Evolutionary conservation across 2,113 vertebrate species (phyloP).

Genomic region (Alethe castanea): DNA sequence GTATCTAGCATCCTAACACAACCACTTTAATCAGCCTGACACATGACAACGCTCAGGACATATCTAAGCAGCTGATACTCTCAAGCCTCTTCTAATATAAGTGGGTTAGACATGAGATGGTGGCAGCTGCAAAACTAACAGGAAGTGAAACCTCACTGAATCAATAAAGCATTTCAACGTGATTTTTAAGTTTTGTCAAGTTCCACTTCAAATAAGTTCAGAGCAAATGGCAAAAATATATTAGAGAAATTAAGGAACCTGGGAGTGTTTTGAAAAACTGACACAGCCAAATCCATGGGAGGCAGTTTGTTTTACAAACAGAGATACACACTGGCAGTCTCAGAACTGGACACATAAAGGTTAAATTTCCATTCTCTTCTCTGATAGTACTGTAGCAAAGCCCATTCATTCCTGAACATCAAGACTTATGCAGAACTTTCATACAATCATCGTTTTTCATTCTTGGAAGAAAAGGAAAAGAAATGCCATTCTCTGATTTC

Average conservation of each 20-base stretch:
- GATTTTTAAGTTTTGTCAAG: neutral
- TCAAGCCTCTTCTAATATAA: neutral
- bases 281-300: neutral
- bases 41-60: neutral
- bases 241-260: neutral
- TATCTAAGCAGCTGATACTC: neutral
- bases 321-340: neutral
- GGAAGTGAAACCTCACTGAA: neutral
- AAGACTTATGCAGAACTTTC: neutral
- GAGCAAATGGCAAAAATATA: neutral
- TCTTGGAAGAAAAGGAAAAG: neutral
- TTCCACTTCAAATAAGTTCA: neutral
- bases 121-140: neutral
- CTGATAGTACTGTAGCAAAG: neutral
- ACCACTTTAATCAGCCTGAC: slow-evolving; percentile 2
- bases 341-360: neutral
- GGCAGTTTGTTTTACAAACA: neutral
- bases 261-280: neutral
- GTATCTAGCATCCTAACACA: slow-evolving; percentile 2
- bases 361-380: neutral
- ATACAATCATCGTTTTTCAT: neutral
- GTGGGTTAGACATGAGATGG: neutral
- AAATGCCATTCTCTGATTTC: neutral
- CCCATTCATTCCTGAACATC: neutral
- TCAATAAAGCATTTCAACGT: neutral